Conservation (phyloP, 2,888 invertebrate genomes). For the Calameuta idolon region DNA sequence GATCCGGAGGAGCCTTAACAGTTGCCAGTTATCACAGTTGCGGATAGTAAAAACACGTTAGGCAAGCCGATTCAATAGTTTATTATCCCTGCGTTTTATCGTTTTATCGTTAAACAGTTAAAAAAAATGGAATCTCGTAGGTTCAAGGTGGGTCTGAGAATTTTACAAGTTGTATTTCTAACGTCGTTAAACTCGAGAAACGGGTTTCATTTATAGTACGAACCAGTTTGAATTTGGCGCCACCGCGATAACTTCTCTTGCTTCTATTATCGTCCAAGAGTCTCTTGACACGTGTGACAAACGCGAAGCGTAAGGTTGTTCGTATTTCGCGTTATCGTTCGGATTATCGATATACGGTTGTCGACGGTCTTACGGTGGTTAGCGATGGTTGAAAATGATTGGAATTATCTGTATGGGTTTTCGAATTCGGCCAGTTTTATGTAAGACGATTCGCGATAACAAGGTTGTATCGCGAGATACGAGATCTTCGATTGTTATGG, state of each 20-base stretch:
- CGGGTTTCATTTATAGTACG: slow-evolving; percentile 48
- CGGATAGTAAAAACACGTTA: slow-evolving; percentile 47
- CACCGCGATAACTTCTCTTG: slow-evolving; percentile 36
- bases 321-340: background rate
- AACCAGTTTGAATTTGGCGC: slow-evolving; percentile 30
- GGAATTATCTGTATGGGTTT: background rate
- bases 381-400: background rate
- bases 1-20: background rate
- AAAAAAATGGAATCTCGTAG: background rate
- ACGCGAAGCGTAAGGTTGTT: slow-evolving; percentile 48
- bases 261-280: slow-evolving; percentile 19
- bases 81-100: slow-evolving; percentile 5
- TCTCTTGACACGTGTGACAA: slow-evolving; percentile 51
- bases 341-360: background rate
- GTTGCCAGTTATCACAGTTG: background rate
- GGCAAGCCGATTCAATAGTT: slow-evolving; percentile 53
- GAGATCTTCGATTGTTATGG: background rate
- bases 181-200: slow-evolving; percentile 24
- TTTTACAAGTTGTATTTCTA: background rate
- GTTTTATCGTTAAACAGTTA: background rate
- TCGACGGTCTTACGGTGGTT: background rate
- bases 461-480: background rate
- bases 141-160: background rate
- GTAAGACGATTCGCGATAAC: background rate
- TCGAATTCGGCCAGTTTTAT: background rate